Conservation (phyloP, 2,113 vertebrate species). For the Carollia perspicillata region DNA sequence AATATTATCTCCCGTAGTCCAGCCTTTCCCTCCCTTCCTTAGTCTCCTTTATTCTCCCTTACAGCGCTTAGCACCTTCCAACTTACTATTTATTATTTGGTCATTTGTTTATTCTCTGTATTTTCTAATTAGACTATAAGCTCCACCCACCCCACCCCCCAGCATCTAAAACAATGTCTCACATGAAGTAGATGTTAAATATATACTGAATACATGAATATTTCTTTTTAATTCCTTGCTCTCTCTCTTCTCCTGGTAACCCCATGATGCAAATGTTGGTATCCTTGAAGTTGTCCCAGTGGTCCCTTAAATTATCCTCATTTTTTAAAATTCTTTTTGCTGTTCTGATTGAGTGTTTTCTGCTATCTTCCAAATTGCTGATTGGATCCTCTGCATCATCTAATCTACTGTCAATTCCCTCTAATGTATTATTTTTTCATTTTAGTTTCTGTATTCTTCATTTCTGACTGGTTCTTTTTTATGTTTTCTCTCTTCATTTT, state of each 20-base stretch:
- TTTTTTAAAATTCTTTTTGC: no score
- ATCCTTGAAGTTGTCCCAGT: no score
- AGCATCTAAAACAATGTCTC: not conserved
- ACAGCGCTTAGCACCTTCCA: not conserved
- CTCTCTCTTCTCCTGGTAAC: no score
- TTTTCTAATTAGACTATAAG: not conserved
- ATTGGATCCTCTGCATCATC: not conserved
- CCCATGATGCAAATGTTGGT: no score
- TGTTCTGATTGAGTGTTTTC: no score
- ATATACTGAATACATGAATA: not conserved
- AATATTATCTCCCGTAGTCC: fast-evolving
- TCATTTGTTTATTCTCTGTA: not conserved
- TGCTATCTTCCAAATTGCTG: no score
- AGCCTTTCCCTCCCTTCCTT: not conserved
- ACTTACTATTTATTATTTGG: not conserved
- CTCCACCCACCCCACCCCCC: not conserved
- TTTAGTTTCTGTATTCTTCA: not conserved
- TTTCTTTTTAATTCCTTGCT: not conserved
- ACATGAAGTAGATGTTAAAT: not conserved
- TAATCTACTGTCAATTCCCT: not conserved
- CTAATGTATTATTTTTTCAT: not conserved
- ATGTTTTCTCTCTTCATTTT: not conserved
- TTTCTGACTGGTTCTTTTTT: not conserved
- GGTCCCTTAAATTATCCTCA: no score
- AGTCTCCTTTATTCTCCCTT: not conserved